Percentiles rank a stretch among this genome's conserved stretches.
These are phyloP conservation scores for Cardinalis cardinalis DNA, from an alignment of 2,113 vertebrate species.

Conservation along the genomic window DNA sequence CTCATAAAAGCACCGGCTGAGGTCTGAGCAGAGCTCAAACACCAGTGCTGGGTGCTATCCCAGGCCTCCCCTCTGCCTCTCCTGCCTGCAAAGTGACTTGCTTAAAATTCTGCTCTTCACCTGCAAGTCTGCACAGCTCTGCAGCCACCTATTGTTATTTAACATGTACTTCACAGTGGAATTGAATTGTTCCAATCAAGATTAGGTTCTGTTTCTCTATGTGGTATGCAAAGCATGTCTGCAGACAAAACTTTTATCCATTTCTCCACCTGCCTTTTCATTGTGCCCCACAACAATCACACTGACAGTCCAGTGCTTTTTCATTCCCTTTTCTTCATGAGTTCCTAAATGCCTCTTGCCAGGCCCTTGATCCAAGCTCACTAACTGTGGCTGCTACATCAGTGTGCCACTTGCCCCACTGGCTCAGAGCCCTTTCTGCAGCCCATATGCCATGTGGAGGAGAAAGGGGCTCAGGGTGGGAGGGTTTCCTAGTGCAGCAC, in stretches of 20 bases:
- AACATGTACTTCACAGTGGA: background rate
- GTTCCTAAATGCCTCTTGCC: background rate
- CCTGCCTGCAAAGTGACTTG: background rate
- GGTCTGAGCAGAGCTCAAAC: background rate
- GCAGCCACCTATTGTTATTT: conserved; percentile 22
- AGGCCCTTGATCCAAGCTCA: background rate
- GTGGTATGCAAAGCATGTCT: conserved; percentile 7
- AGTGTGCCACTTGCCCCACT: background rate
- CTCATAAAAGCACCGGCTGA: background rate
- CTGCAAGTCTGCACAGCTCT: conserved; percentile 50
- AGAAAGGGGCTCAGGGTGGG: background rate
- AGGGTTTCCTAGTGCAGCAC: background rate
- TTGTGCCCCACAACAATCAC: background rate
- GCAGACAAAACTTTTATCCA: conserved; percentile 5
- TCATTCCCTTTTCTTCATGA: background rate
- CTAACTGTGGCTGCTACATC: background rate
- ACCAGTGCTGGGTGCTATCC: background rate
- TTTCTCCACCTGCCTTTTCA: background rate
- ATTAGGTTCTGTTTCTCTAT: background rate
- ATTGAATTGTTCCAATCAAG: conserved; percentile 39
- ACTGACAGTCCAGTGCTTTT: background rate
- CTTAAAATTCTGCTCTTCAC: conserved; percentile 50
- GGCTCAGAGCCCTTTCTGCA: background rate
- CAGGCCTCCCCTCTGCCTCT: background rate
- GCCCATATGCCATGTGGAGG: background rate